These are phyloP conservation scores for Kryphioiulus occultus DNA, from an alignment of 2,888 invertebrate genomes.

Conservation along the genomic window DNA sequence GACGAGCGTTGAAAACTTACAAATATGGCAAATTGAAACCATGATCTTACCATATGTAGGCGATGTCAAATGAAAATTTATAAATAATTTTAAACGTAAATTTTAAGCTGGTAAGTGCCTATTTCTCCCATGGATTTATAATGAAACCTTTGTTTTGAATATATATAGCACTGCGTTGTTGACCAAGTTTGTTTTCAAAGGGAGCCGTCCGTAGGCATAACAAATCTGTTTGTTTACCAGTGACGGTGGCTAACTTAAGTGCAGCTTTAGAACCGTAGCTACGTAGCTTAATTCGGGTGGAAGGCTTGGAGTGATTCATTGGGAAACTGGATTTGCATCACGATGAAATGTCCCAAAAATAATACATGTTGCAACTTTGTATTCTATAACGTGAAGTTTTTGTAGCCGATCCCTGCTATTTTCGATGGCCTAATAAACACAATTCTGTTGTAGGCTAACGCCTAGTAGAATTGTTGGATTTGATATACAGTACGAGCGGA, in stretches of 20 bases:
- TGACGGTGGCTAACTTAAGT: not conserved
- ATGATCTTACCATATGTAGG: no score
- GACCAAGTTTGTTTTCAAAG: not conserved
- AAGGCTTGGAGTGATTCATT: conserved; percentile 4
- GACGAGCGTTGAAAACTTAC: no score
- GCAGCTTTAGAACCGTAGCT: not conserved
- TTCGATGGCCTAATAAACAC: conserved; percentile 27
- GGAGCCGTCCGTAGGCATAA: not conserved
- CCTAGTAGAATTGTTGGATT: conserved; percentile 38
- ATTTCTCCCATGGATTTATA: no score
- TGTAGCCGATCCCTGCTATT: not conserved
- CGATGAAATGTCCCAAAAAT: conserved; percentile 10
- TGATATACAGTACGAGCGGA: not conserved
- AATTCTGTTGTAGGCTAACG: conserved; percentile 34
- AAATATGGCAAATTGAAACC: no score
- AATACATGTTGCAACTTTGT: not conserved
- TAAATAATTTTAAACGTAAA: no score
- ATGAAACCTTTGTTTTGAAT: not conserved
- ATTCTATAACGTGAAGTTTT: not conserved
- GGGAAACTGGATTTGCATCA: not conserved
- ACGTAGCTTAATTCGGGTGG: not conserved
- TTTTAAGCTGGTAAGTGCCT: no score
- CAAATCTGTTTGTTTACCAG: conserved; percentile 10
- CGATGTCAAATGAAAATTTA: no score
- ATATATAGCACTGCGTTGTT: not conserved